Percentiles rank a stretch among this genome's conserved stretches.
phyloP scores from a whole-genome alignment of 2,888 invertebrate genomes.

The Campoplex nolae region DNA sequence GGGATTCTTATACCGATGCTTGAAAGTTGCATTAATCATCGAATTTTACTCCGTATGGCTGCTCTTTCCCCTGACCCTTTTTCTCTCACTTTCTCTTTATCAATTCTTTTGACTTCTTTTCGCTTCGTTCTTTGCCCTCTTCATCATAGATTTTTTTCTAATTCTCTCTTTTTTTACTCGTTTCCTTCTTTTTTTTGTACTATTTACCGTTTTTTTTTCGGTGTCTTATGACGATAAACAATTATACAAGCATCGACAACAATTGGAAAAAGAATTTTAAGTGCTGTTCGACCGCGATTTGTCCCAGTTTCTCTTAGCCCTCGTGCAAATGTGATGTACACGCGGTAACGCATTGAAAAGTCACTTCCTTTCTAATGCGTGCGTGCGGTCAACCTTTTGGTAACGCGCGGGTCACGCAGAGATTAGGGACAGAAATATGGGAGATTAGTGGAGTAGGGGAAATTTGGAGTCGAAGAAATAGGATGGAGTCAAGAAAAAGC shows the following conservation, averaged over 20 bases:
- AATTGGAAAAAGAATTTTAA: no score
- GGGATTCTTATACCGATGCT: slow-evolving; percentile 48
- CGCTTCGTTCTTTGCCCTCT: no score
- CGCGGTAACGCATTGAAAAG: neutral
- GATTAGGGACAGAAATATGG: no score
- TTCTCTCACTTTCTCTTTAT: neutral
- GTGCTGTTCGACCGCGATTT: neutral
- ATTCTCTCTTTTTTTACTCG: neutral
- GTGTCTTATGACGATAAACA: no score
- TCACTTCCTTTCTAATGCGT: neutral
- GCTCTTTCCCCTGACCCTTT: neutral
- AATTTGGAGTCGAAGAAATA: neutral
- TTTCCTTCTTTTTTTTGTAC: neutral
- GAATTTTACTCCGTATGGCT: slow-evolving; percentile 47
- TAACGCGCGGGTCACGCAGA: no score
- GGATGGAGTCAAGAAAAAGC: no score
- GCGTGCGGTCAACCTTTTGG: neutral
- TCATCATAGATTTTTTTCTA: no score
- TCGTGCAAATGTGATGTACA: neutral
- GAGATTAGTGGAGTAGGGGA: neutral
- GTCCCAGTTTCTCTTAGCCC: neutral
- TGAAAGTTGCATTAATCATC: slow-evolving; percentile 58
- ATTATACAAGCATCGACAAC: no score
- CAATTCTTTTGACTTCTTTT: neutral
- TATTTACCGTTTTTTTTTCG: no score